Evolutionary conservation across 2,113 vertebrate species (phyloP).

Genomic region (Tachuris rubrigastra): DNA sequence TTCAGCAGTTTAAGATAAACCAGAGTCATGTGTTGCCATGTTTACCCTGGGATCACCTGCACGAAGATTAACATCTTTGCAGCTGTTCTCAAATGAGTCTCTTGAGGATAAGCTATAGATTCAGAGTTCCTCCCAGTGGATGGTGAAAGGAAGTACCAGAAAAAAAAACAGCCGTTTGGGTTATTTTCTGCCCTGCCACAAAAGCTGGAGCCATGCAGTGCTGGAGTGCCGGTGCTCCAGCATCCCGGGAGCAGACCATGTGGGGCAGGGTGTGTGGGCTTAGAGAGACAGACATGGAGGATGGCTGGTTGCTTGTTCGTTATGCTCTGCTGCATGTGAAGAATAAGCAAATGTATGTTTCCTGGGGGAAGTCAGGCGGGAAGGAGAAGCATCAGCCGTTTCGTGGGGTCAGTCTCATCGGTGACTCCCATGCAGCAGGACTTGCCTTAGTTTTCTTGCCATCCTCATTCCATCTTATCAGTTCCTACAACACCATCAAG

Average conservation of each 20-base stretch:
- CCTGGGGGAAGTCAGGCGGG: neutral
- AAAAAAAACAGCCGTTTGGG: neutral
- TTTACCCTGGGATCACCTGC: slow-evolving; percentile 59
- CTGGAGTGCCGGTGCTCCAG: rapidly evolving
- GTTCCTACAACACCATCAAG: neutral
- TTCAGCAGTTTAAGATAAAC: slow-evolving; percentile 52
- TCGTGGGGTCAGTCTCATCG: neutral
- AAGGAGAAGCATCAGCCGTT: neutral
- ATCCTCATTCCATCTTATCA: neutral
- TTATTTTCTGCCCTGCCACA: neutral
- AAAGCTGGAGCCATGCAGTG: neutral
- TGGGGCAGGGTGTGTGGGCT: neutral
- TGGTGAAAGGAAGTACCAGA: neutral
- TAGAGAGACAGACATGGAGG: neutral
- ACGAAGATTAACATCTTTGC: slow-evolving; percentile 46
- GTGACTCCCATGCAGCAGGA: rapidly evolving
- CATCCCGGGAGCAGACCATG: rapidly evolving
- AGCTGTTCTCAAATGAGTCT: slow-evolving; percentile 56
- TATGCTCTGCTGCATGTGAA: neutral
- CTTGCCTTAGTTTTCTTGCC: neutral
- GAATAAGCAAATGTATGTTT: slow-evolving; percentile 11
- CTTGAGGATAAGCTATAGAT: slow-evolving; percentile 4
- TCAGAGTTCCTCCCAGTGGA: slow-evolving; percentile 55
- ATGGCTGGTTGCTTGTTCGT: neutral
- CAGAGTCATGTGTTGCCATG: slow-evolving; percentile 23